Evolutionary conservation across 2,113 vertebrate species (phyloP).

Genomic region (Sturnus vulgaris): DNA sequence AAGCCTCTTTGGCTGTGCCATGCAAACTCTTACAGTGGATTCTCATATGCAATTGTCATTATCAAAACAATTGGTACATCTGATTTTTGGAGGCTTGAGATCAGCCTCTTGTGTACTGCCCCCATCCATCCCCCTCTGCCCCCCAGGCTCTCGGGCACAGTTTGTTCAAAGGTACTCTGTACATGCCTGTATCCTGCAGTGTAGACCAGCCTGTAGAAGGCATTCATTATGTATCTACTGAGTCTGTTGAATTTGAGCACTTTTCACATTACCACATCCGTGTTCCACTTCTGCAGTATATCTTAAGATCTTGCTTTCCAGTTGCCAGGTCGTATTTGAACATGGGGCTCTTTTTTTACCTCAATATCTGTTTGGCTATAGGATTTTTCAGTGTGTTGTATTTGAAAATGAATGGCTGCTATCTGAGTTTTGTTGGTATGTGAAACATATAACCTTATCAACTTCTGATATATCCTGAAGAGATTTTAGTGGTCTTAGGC

Average conservation of each 20-base stretch:
- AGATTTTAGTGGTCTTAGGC: background rate
- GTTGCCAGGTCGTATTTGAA: background rate
- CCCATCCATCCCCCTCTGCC: accelerated
- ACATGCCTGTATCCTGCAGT: background rate
- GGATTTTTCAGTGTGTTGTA: background rate
- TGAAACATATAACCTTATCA: background rate
- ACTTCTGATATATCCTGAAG: background rate
- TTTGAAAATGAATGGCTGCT: background rate
- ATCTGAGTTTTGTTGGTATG: background rate
- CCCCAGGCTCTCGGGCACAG: background rate
- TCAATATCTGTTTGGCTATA: background rate
- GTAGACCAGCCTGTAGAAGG: background rate
- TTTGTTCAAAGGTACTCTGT: background rate
- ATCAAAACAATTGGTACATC: background rate
- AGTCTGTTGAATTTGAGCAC: background rate
- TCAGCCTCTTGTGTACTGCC: background rate
- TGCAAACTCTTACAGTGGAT: accelerated
- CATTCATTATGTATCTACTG: accelerated
- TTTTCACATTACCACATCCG: background rate
- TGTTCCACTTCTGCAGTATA: background rate
- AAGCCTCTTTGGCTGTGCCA: background rate
- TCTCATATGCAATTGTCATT: accelerated
- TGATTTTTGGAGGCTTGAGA: background rate
- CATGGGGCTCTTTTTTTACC: background rate
- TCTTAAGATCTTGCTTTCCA: background rate